These are phyloP conservation scores for Osmoderma eremita DNA, from an alignment of 2,888 invertebrate species.

Conservation along the genomic window DNA sequence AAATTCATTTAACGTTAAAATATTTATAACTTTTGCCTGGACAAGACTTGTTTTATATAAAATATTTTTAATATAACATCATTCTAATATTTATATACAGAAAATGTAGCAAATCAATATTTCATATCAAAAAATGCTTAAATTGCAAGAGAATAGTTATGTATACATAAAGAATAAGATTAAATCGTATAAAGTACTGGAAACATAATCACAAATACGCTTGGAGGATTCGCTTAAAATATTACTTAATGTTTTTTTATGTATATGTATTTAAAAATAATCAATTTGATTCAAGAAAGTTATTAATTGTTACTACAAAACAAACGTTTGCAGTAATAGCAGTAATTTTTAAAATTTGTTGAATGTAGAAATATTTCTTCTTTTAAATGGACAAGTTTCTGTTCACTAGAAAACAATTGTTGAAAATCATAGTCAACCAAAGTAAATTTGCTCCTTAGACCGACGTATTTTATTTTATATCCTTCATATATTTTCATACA, in stretches of 20 bases:
- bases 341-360: too few species aligned
- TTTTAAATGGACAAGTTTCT: too few species aligned
- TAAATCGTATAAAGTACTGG: slow-evolving; percentile 14
- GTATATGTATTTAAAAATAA: too few species aligned
- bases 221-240: neutral
- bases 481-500: too few species aligned
- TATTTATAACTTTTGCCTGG: slow-evolving; percentile 28
- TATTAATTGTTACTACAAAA: too few species aligned
- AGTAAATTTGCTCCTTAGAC: too few species aligned
- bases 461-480: too few species aligned
- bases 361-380: too few species aligned
- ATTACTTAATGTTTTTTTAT: neutral
- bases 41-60: slow-evolving; percentile 24
- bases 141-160: neutral
- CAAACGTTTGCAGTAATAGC: too few species aligned
- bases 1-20: slow-evolving; percentile 12
- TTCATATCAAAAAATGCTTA: neutral
- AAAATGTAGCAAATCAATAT: slow-evolving; percentile 8
- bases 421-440: too few species aligned
- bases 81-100: slow-evolving; percentile 12
- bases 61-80: slow-evolving; percentile 16
- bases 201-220: slow-evolving; percentile 9
- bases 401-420: too few species aligned
- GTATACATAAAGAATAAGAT: neutral
- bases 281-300: too few species aligned